A percentile compares a stretch with the other conserved stretches of the same genome.
phyloP scores from a whole-genome alignment of 2,888 invertebrate species.

The Lumbricus terrestris region DNA sequence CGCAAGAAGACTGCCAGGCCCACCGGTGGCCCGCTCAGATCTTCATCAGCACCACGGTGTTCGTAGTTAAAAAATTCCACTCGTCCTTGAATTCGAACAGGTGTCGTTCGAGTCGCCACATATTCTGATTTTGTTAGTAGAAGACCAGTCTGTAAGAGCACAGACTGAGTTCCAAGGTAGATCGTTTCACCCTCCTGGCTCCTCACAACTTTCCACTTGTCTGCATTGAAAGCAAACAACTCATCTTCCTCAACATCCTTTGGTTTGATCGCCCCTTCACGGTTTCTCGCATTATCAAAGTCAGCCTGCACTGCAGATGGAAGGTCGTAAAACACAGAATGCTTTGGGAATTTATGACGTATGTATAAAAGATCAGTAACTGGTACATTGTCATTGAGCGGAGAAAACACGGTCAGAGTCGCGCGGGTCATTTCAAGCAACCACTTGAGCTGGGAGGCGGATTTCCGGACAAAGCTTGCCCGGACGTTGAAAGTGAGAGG shows the following conservation, averaged over 20 bases:
- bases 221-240: conserved; percentile 8
- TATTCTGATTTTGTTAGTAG: conserved; percentile 22
- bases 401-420: conserved; percentile 17
- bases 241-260: neutral
- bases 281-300: conserved; percentile 6
- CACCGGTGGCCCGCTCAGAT: neutral
- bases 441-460: conserved; percentile 22
- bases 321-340: conserved; percentile 22
- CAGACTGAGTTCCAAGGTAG: conserved; percentile 26
- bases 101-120: neutral
- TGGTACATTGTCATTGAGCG: neutral
- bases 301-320: neutral
- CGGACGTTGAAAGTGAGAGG: conserved; percentile 11
- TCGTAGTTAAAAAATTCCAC: conserved; percentile 25
- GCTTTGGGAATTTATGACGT: conserved; percentile 24
- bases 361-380: conserved; percentile 16
- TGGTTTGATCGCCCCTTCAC: neutral
- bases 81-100: conserved; percentile 18
- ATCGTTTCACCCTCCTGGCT: conserved; percentile 23
- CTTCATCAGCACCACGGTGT: neutral
- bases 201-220: conserved; percentile 24
- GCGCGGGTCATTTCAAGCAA: conserved; percentile 26
- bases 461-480: conserved; percentile 13
- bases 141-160: conserved; percentile 22
- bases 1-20: conserved; percentile 24